Conservation (phyloP, 1,140 invertebrate species). For the Parasteatoda tepidariorum region DNA sequence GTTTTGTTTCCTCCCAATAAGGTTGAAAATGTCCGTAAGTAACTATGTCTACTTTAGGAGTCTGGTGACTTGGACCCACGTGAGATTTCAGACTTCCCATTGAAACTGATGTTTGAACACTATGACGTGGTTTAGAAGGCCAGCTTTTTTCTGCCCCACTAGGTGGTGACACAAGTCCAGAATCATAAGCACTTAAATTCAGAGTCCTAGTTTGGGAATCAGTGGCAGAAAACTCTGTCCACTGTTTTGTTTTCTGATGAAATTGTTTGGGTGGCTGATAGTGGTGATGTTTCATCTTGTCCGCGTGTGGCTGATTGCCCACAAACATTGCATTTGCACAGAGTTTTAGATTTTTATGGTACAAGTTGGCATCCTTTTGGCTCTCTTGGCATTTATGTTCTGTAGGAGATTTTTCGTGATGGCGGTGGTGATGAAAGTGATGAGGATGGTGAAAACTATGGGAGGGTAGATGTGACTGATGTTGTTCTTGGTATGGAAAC, state of each 20-base stretch:
- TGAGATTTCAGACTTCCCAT: constrained; percentile 32
- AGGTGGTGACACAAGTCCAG: constrained; percentile 23
- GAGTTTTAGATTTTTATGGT: constrained; percentile 38
- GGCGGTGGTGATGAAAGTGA: constrained; percentile 52
- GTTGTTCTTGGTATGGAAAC: constrained; percentile 35
- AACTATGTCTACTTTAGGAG: constrained; percentile 73
- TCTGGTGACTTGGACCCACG: not conserved
- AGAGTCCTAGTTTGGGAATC: not conserved
- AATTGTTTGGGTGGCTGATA: not conserved
- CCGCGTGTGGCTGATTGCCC: not conserved
- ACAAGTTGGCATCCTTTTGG: constrained; percentile 21
- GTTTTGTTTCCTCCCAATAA: constrained; percentile 92
- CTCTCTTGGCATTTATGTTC: not conserved
- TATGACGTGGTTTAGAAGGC: not conserved
- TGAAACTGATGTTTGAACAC: constrained; percentile 32
- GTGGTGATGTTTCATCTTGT: not conserved
- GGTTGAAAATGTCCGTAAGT: constrained; percentile 83
- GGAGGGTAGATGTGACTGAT: not conserved
- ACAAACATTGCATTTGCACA: constrained; percentile 34
- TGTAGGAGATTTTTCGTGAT: constrained; percentile 14
- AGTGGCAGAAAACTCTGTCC: constrained; percentile 14
- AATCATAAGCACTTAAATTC: constrained; percentile 4
- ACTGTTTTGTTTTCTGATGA: constrained; percentile 1
- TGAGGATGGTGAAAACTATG: constrained; percentile 51
- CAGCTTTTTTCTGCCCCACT: constrained; percentile 26